Conservation (phyloP, 2,797 vertebrate species). For the Platalea minor region DNA sequence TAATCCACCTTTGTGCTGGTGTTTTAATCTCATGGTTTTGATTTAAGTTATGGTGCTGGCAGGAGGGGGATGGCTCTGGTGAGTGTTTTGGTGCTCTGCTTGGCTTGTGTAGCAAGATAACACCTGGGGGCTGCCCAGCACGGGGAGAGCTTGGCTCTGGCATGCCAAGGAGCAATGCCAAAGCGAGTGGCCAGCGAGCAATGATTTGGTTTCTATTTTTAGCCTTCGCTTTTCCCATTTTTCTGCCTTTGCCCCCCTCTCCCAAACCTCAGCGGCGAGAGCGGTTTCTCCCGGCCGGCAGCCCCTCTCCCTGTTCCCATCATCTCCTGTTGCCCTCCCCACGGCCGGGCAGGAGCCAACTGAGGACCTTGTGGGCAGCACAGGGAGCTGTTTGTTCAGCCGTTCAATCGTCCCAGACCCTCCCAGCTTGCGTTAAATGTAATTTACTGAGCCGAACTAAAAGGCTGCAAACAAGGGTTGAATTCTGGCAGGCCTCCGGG, state of each 20-base stretch:
- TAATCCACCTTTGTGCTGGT: background rate
- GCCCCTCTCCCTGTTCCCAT: background rate
- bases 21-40: background rate
- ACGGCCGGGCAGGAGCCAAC: background rate
- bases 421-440: constrained; percentile 80
- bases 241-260: background rate
- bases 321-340: background rate
- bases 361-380: constrained; percentile 48
- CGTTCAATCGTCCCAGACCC: constrained; percentile 54
- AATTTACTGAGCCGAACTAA: constrained; percentile 85
- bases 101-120: background rate
- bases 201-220: background rate
- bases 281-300: background rate
- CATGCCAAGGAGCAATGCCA: background rate
- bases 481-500: constrained; percentile 84
- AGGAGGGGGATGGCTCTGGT: background rate
- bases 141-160: background rate
- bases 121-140: background rate
- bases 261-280: background rate
- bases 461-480: constrained; percentile 87
- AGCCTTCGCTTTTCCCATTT: background rate
- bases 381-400: constrained; percentile 67
- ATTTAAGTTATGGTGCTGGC: background rate
- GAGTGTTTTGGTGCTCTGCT: background rate
- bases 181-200: accelerated